These are phyloP conservation scores for Cranoglanis bouderius DNA, from an alignment of 2,113 vertebrate species.

Conservation along the genomic window DNA sequence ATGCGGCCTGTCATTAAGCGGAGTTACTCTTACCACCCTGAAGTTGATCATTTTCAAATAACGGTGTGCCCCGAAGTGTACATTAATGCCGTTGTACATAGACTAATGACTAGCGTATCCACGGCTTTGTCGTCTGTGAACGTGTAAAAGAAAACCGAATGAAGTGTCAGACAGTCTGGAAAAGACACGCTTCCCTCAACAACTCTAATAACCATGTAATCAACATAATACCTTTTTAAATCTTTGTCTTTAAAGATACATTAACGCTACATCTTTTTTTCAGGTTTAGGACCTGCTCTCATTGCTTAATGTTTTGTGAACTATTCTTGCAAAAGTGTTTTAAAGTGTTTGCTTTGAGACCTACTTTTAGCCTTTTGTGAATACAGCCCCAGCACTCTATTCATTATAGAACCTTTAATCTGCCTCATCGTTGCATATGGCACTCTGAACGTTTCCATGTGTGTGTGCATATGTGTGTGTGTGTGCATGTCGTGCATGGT, in stretches of 20 bases:
- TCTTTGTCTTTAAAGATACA: neutral
- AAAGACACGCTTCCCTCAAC: neutral
- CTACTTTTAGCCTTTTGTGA: neutral
- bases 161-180: neutral
- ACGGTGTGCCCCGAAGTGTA: neutral
- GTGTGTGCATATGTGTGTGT: neutral
- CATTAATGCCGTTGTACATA: neutral
- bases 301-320: neutral
- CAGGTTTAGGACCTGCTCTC: no score
- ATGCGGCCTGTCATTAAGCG: neutral
- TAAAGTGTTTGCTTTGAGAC: no score
- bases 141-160: no score
- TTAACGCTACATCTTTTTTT: neutral
- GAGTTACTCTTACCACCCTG: neutral
- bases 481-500: neutral
- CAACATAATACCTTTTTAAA: neutral
- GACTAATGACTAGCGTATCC: neutral
- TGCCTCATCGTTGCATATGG: slow-evolving; percentile 22
- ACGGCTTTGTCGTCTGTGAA: neutral
- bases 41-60: neutral
- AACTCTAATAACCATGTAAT: neutral
- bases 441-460: neutral
- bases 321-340: neutral
- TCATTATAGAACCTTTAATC: slow-evolving; percentile 45
- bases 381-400: neutral